phyloP scores from a whole-genome alignment of 2,113 vertebrate species.

The Hemibagrus wyckioides region DNA sequence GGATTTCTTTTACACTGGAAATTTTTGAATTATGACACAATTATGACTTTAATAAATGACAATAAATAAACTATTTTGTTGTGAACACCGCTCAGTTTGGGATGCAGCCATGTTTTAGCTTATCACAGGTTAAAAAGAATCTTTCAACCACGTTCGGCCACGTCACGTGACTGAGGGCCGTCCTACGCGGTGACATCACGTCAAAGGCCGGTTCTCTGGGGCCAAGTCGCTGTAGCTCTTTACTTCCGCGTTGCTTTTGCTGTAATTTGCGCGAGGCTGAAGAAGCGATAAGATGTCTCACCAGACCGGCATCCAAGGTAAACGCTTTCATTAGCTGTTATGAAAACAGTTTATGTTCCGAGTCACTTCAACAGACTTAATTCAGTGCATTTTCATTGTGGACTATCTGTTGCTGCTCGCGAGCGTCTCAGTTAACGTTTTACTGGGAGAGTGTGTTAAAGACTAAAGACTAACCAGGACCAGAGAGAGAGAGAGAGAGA shows the following conservation, averaged over 20 bases:
- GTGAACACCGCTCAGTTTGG: too few relatives aligned
- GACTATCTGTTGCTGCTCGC: background rate
- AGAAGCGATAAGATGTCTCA: constrained; percentile 75
- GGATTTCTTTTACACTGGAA: too few relatives aligned
- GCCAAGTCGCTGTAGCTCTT: constrained; percentile 43
- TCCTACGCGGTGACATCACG: constrained; percentile 43
- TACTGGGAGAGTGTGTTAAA: constrained; percentile 18
- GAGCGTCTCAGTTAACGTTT: background rate
- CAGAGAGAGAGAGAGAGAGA: background rate
- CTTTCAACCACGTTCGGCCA: background rate
- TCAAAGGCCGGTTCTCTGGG: constrained; percentile 12
- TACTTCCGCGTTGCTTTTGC: constrained; percentile 50
- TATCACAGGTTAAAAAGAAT: background rate
- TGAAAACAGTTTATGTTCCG: background rate
- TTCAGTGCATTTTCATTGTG: background rate
- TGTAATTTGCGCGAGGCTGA: constrained; percentile 23
- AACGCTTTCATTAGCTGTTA: background rate
- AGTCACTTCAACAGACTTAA: background rate
- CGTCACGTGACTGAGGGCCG: constrained; percentile 35
- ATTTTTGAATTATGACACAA: too few relatives aligned
- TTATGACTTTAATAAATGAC: too few relatives aligned
- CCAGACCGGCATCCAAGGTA: constrained; percentile 88
- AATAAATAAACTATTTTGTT: too few relatives aligned
- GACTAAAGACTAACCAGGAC: constrained; percentile 19
- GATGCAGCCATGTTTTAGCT: background rate